Evolutionary conservation across 2,888 invertebrate genomes (phyloP).

Genomic region (Odontomyia ornata): DNA sequence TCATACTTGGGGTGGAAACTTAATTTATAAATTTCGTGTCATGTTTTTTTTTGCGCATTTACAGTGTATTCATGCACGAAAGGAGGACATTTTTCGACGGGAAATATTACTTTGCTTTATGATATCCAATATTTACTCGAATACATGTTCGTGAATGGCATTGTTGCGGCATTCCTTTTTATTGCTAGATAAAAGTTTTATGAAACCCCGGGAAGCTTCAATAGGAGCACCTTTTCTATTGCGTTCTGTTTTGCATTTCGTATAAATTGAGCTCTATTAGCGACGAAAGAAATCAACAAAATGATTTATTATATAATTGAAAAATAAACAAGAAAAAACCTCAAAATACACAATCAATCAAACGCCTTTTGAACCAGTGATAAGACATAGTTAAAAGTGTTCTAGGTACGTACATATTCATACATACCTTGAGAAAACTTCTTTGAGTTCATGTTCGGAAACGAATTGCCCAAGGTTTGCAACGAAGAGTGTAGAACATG

Average conservation of each 20-base stretch:
- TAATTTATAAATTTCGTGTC: slow-evolving; percentile 39
- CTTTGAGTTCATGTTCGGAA: slow-evolving; percentile 97
- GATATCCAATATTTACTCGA: background rate
- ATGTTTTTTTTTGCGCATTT: slow-evolving; percentile 1
- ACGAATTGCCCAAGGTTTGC: slow-evolving; percentile 98
- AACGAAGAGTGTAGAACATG: slow-evolving; percentile 97
- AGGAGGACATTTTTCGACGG: slow-evolving; percentile 14
- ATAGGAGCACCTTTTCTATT: background rate
- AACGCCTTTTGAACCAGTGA: background rate
- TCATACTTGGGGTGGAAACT: background rate
- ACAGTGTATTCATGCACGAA: background rate
- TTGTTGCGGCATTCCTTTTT: background rate
- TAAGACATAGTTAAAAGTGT: background rate
- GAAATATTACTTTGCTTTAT: background rate
- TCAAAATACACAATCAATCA: slow-evolving; percentile 7
- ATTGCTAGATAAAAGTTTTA: slow-evolving; percentile 24
- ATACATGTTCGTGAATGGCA: background rate
- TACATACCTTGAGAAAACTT: slow-evolving; percentile 94
- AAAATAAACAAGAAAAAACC: background rate
- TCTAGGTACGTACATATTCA: slow-evolving; percentile 4
- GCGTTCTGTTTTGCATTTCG: too few species aligned
- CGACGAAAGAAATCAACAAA: too few species aligned
- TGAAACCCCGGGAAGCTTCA: slow-evolving; percentile 40
- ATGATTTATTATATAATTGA: too few species aligned
- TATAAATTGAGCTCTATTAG: too few species aligned